These are phyloP conservation scores for Grus americana DNA, from an alignment of 2,113 vertebrate genomes.

Conservation along the genomic window DNA sequence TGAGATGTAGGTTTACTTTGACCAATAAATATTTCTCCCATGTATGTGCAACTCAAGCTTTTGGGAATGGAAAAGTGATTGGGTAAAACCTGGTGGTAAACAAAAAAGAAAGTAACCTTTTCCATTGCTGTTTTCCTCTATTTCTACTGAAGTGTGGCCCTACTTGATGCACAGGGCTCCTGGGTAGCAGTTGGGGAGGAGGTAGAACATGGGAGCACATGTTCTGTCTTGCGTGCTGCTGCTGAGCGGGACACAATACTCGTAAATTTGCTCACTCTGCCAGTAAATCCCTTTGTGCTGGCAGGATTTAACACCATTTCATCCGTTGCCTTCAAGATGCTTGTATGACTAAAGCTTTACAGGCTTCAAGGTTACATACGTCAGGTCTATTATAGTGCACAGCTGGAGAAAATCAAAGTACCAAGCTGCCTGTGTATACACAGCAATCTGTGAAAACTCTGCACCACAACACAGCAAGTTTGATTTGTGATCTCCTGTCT, in stretches of 20 bases:
- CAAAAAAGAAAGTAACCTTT: not conserved
- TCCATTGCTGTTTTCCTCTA: not conserved
- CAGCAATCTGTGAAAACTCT: not conserved
- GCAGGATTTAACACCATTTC: not conserved
- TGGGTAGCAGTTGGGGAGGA: not conserved
- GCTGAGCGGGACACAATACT: not conserved
- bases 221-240: not conserved
- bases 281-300: not conserved
- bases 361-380: accelerated
- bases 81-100: not conserved
- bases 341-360: not conserved
- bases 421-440: not conserved
- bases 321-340: not conserved
- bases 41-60: not conserved
- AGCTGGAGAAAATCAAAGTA: not conserved
- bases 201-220: accelerated
- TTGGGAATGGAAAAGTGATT: not conserved
- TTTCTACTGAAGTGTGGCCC: not conserved
- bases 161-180: accelerated
- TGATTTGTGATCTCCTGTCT: not conserved
- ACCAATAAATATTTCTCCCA: not conserved
- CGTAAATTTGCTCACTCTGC: accelerated
- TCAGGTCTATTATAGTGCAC: accelerated
- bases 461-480: not conserved
- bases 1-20: not conserved